Base-by-base conservation (phyloP, 2,113 vertebrate genomes). In the Hydrolagus affinis region DNA sequence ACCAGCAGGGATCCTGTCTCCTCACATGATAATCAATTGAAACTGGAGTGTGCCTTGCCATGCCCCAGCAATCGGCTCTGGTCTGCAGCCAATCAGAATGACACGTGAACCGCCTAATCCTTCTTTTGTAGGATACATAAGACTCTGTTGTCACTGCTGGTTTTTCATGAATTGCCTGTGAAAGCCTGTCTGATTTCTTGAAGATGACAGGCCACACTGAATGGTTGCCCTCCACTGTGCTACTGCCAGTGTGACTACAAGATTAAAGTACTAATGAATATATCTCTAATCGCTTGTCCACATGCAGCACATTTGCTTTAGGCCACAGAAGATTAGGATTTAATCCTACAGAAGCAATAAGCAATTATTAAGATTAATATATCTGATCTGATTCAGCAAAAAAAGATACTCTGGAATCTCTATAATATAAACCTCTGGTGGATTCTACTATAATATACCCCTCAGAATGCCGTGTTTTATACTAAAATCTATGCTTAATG, bases 31-130 rank as follows among this genome's bases (percentile, higher is more conserved):
- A 93, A 94, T 94, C 92, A 90, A 90, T 92, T 93, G 90, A 93
- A 93, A 94, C 89, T 93, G 92, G 90, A 93, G 93, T 92, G 93
- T 92, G 94, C 91, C 93, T 93, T 93, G 90, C 91, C 85, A 87
- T 93, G 91, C 91, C 93, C 91, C 91, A 93, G 94, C 94, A 96
- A 95, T 95, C 94, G 93, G 94, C 95, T 97, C 95, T 97, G 95
- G 94, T 95, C 93, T 92, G 90, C 90, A 93, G 91, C 94, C 93
- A 96, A 96, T 96, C 94, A 96, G 93, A 94, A 92, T 91, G 93
- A 94, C 96, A 97, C 90, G 91, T 95, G 94, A 94, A 95, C 93
- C 94, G 91, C 90, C 92, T 97, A 97, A 98, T 97, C 96, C 93
- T 91, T 92, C 94, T 95, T 95, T 94, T 96, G 93, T 95, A 92